These are phyloP conservation scores for Anorthoa munda DNA, from an alignment of 2,888 invertebrate genomes.

Conservation along the genomic window DNA sequence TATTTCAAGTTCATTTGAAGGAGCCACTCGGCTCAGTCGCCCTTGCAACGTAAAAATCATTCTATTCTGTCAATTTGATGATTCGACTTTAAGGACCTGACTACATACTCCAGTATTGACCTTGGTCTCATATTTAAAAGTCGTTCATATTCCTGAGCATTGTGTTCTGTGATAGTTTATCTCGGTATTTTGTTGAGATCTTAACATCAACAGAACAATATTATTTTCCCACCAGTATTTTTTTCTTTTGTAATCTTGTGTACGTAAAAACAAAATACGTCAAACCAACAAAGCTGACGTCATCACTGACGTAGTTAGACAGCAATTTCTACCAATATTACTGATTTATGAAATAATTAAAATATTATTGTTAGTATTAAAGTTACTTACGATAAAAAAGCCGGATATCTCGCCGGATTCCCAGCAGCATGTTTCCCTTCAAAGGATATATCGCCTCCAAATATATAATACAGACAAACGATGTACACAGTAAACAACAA, in stretches of 20 bases:
- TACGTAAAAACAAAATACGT: background rate
- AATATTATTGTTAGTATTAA: background rate
- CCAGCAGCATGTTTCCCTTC: conserved; percentile 90
- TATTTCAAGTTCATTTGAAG: no score
- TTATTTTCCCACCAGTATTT: background rate
- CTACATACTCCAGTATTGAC: no score
- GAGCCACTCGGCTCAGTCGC: no score
- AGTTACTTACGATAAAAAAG: conserved; percentile 94
- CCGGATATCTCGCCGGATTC: conserved; percentile 92
- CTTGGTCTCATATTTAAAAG: no score
- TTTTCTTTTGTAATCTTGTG: background rate
- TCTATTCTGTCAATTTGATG: no score
- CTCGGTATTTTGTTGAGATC: background rate
- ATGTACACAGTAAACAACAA: conserved; percentile 94
- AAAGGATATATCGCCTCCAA: conserved; percentile 88
- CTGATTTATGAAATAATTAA: background rate
- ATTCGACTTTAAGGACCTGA: no score
- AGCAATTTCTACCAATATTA: no score
- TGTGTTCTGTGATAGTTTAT: no score
- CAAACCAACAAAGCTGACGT: background rate
- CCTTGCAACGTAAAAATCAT: no score
- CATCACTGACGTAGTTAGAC: background rate
- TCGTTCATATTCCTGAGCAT: background rate
- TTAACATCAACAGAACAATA: background rate
- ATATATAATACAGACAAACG: conserved; percentile 96